Base-by-base conservation (phyloP, 1,140 invertebrate genomes). In the Trachymyrmex cornetzi region DNA sequence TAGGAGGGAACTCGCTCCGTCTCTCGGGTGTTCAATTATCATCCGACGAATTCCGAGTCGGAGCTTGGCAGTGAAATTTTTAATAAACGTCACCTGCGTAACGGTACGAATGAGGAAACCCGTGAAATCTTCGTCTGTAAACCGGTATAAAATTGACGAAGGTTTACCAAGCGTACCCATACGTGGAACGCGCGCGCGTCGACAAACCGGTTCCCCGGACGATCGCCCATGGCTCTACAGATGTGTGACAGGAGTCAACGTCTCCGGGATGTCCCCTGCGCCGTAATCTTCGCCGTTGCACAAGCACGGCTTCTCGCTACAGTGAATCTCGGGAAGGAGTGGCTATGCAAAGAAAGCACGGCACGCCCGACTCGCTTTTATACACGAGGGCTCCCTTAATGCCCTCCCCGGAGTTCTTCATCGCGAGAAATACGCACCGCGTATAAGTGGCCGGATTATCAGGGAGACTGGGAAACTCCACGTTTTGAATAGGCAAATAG, bases 211-310 rank as follows among this genome's bases (percentile, higher is more conserved):
- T 74, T 82, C 30, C 64, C 22, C 22, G 64, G 44, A 69, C 79
- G 50, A 44, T 74, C 67, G 53, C 53, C 53, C 5, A n/a, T 48
- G 3, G 53, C 34, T 59, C 12, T 22, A 63, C 27, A 55, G 80
- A 74, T 74, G 80, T 82, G 80, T 82, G 80, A 82, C 53, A 82
- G 80, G 44, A 84, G 80, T 82, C 80, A 84, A 84, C 80, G 69
- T 74, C 80, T 84, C 22, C 38, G 66, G 24, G 69, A 61, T 75
- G 80, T 84, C 80, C 53, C 24, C 69, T 63, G 44, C 69, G 80
- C 53, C 50, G 66, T 50, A 75, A 84, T 84, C 80, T n/a, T 59
- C 24, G 30, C 7, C 11, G 38, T 59, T 57, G 22, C 34, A 30
- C 61, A 44, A 80, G 63, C 63, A 16, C 79, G 79, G 11, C 34